Percentiles rank a stretch among this genome's conserved stretches.
These are phyloP conservation scores for Eristalis intricaria DNA, from an alignment of 2,888 invertebrate genomes.

Conservation along the genomic window DNA sequence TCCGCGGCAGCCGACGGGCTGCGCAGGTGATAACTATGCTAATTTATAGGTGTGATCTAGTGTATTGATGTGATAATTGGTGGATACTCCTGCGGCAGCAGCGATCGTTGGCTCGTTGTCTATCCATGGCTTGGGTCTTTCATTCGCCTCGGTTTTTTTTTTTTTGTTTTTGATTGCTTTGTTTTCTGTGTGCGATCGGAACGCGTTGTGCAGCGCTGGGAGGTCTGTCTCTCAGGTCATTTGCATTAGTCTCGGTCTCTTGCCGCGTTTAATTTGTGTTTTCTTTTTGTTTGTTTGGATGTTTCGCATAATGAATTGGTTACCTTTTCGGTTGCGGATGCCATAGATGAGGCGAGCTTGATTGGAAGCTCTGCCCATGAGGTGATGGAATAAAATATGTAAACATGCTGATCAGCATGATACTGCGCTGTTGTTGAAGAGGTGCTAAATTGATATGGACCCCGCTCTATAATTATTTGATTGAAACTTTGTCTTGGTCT, in stretches of 20 bases:
- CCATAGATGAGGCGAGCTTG: background rate
- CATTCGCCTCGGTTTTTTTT: background rate
- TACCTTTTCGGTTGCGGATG: slow-evolving; percentile 3
- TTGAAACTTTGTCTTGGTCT: background rate
- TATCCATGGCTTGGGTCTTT: background rate
- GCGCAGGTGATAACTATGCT: slow-evolving; percentile 54
- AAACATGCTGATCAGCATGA: slow-evolving; percentile 19
- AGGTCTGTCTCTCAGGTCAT: slow-evolving; percentile 42
- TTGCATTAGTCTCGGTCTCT: slow-evolving; percentile 26
- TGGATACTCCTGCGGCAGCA: slow-evolving; percentile 48
- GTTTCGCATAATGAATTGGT: slow-evolving; percentile 41
- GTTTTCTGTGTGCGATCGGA: background rate
- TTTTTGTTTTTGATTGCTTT: background rate
- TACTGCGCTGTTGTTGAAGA: background rate
- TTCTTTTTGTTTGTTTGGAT: slow-evolving; percentile 21
- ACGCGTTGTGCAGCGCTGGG: slow-evolving; percentile 21
- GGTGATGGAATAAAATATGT: slow-evolving; percentile 11
- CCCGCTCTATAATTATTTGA: background rate
- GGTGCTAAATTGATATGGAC: slow-evolving; percentile 1
- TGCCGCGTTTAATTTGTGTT: slow-evolving; percentile 30
- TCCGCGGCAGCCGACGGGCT: slow-evolving; percentile 21
- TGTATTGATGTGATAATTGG: slow-evolving; percentile 54
- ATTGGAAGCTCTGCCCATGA: slow-evolving; percentile 16
- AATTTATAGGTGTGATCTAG: slow-evolving; percentile 56
- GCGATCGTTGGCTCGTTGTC: background rate